phyloP scores from a whole-genome alignment of 2,888 invertebrate species.

The Tricholauxania praeusta region DNA sequence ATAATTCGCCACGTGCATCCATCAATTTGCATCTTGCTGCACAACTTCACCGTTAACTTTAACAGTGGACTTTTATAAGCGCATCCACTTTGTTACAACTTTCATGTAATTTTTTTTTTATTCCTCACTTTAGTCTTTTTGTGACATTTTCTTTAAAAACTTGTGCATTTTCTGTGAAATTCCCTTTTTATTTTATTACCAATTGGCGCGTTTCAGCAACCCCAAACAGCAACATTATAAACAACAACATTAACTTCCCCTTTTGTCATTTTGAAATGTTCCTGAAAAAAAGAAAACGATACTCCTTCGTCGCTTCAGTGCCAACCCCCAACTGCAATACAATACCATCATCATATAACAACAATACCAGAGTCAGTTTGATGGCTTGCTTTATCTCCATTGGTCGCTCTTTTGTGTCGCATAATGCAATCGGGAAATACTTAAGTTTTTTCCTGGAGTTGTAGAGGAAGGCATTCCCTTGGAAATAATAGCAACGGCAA shows the following conservation, averaged over 20 bases:
- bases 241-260: background rate
- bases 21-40: constrained; percentile 3
- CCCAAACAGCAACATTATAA: constrained; percentile 5
- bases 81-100: background rate
- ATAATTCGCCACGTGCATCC: background rate
- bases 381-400: constrained; percentile 12
- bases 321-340: background rate
- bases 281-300: background rate
- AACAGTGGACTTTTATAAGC: background rate
- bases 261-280: background rate
- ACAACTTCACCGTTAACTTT: background rate
- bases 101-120: too few species aligned
- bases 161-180: background rate
- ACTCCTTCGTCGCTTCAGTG: background rate
- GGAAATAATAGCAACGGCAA: background rate
- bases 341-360: background rate
- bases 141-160: too few species aligned
- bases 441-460: constrained; percentile 19
- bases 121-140: too few species aligned
- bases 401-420: constrained; percentile 30
- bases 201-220: background rate
- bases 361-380: constrained; percentile 12
- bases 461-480: constrained; percentile 11
- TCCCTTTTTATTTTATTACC: background rate
- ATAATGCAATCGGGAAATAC: constrained; percentile 35